Evolutionary conservation across 2,888 invertebrate species (phyloP).

Genomic region (Epistrophella euchroma): DNA sequence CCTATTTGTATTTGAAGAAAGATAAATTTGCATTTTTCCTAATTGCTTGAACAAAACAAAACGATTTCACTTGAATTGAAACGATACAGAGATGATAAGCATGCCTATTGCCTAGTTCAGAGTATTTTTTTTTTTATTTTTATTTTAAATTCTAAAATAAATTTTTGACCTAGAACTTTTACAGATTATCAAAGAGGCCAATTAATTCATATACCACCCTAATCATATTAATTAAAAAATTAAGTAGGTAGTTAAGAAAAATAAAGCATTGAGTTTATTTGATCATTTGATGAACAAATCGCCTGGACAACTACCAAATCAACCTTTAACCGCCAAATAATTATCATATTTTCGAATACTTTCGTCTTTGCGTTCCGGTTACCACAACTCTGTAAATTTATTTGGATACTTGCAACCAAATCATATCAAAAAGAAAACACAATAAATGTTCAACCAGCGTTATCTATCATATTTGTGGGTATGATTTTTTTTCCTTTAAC

Average conservation of each 20-base stretch:
- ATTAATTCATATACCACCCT: too few relatives aligned
- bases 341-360: too few relatives aligned
- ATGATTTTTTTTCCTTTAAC: neutral
- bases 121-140: neutral
- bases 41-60: neutral
- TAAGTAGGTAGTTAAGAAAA: too few relatives aligned
- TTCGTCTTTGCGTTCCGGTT: neutral
- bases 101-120: too few relatives aligned
- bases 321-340: too few relatives aligned
- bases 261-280: too few relatives aligned
- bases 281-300: too few relatives aligned
- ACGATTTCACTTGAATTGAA: neutral
- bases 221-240: too few relatives aligned
- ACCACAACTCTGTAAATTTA: neutral
- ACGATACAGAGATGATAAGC: neutral
- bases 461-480: neutral
- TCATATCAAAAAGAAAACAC: neutral
- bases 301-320: too few relatives aligned
- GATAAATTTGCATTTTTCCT: too few relatives aligned
- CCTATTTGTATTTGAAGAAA: too few relatives aligned
- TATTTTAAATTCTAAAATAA: neutral
- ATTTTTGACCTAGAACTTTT: neutral
- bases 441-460: too few relatives aligned
- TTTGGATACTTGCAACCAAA: conserved; percentile 2
- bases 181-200: neutral